These are phyloP conservation scores for Hyperoodon ampullatus DNA, from an alignment of 2,113 vertebrate genomes.

Conservation along the genomic window DNA sequence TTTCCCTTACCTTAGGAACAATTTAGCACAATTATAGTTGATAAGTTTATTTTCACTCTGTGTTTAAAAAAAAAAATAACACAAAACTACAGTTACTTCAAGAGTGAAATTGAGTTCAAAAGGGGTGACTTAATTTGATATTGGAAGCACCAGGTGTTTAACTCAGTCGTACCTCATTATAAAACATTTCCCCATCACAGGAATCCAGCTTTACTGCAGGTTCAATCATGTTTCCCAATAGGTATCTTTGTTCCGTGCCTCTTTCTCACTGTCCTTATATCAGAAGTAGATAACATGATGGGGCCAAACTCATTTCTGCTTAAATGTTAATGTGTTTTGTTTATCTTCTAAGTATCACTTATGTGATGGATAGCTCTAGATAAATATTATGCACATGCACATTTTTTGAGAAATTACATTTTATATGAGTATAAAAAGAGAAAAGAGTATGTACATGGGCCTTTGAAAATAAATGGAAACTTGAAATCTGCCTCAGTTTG, in stretches of 20 bases:
- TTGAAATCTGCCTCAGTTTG: constrained; percentile 8
- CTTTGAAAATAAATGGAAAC: constrained; percentile 38
- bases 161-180: constrained; percentile 73
- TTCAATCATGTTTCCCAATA: constrained; percentile 63
- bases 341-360: constrained; percentile 65
- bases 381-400: constrained; percentile 43
- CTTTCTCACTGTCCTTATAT: constrained; percentile 39
- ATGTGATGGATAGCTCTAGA: constrained; percentile 50
- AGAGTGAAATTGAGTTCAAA: constrained; percentile 73
- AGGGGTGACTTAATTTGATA: constrained; percentile 68
- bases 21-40: not conserved
- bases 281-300: constrained; percentile 52
- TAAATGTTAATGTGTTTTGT: constrained; percentile 75
- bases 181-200: constrained; percentile 58
- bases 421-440: not conserved
- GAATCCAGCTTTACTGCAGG: constrained; percentile 56
- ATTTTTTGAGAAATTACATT: constrained; percentile 27
- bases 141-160: constrained; percentile 77
- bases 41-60: constrained; percentile 58
- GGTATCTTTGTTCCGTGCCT: constrained; percentile 49
- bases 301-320: constrained; percentile 60
- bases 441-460: not conserved
- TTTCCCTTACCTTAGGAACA: not conserved
- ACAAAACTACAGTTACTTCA: constrained; percentile 31
- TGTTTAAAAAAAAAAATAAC: not conserved